These are phyloP conservation scores for Kradibia gibbosae DNA, from an alignment of 1,140 invertebrate genomes.

Conservation along the genomic window DNA sequence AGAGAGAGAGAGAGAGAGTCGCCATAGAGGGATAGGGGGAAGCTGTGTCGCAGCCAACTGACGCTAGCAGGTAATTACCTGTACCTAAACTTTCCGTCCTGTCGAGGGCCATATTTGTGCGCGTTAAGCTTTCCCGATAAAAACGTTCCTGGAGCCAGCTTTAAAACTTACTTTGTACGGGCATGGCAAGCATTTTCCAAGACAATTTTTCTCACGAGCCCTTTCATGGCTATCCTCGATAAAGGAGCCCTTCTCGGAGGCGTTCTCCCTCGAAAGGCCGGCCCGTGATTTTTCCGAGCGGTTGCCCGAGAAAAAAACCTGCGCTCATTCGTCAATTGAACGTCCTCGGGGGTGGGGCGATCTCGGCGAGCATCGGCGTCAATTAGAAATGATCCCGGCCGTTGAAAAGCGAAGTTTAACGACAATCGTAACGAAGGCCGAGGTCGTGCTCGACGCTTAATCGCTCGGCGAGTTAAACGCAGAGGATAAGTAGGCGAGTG, in stretches of 20 bases:
- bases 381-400: too few relatives aligned
- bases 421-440: not conserved
- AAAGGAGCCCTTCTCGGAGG: too few relatives aligned
- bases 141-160: not conserved
- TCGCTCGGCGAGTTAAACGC: too few relatives aligned
- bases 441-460: not conserved
- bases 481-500: too few relatives aligned
- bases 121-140: not conserved
- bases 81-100: slow-evolving; percentile 57
- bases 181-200: not conserved
- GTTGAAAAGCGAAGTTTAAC: not conserved
- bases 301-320: too few relatives aligned
- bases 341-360: too few relatives aligned
- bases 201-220: not conserved
- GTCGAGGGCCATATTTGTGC: slow-evolving; percentile 13
- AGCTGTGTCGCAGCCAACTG: slow-evolving; percentile 63
- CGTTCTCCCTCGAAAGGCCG: too few relatives aligned
- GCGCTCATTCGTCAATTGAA: too few relatives aligned
- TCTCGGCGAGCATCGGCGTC: too few relatives aligned
- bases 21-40: not conserved
- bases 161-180: not conserved
- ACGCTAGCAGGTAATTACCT: slow-evolving; percentile 66
- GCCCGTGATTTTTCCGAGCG: too few relatives aligned
- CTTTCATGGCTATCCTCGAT: not conserved
- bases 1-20: slow-evolving; percentile 11